Base-by-base conservation (phyloP, 2,797 vertebrate genomes). In the Gymnothorax reevesii region DNA sequence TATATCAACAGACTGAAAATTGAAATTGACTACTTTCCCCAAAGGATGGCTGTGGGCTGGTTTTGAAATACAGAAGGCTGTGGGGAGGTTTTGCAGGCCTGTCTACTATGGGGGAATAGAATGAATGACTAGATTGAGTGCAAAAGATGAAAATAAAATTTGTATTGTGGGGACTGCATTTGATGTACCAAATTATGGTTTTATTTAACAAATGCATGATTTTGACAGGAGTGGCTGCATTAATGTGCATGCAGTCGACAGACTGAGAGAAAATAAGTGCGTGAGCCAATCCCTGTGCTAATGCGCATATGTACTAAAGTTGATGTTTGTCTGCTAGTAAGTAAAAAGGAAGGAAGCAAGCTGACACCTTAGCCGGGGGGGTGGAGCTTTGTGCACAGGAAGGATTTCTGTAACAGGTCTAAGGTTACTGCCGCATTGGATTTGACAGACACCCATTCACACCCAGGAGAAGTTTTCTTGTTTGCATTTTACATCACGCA, bases 401-500 rank as follows among this genome's bases (percentile, higher is more conserved):
- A 54, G 90, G 92, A 88, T 89, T 4, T 49, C 33, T 75, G 71
- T 75, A 7, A 27, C 71, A 17, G 91, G 92, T 91, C 90, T 91
- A 80, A 9, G 90, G 49, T 79, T 79, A 79, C 75, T 22, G 54
- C 77, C 54, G 77, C 80, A 27, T 22, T 82, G 25, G 22, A 22
- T 22, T 27, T 59, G 54, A 82, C 80, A 54, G 79, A 22, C 22
- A n/a, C 25, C 20, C 79, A n/a, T 82, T 82, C 54, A 57, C 20
- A 82, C 49, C 49, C 77, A 57, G 79, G 79, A 57, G 57, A n/a
- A 15, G 22, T 13, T 52, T 57, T 10, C 55, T 59, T 33, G 54
- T 59, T 82, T 92, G 90, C 92, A 94, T 91, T 93, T 91, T 93
- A 93, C 95, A 93, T 93, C 88, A 88, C 79, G 85, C 90, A 91